Percentiles rank a stretch among this genome's conserved stretches.
These are phyloP conservation scores for Meloe dianella DNA, from an alignment of 2,888 invertebrate species.

Conservation along the genomic window DNA sequence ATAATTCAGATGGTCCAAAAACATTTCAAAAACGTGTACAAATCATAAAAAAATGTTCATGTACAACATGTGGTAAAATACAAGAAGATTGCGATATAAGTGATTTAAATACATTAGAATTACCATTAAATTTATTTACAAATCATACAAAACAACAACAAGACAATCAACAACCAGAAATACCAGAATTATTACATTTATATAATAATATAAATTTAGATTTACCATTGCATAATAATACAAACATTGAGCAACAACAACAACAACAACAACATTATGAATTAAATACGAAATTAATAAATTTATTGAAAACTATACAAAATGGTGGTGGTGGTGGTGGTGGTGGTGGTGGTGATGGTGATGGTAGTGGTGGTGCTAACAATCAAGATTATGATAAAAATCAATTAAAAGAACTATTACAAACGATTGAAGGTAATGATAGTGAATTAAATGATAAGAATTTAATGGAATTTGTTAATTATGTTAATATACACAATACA, in stretches of 20 bases:
- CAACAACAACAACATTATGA: constrained; percentile 29
- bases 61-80: constrained; percentile 66
- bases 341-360: not conserved
- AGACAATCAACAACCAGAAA: constrained; percentile 43
- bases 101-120: constrained; percentile 60
- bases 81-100: constrained; percentile 60
- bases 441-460: constrained; percentile 49
- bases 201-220: not conserved
- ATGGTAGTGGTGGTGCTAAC: constrained; percentile 33
- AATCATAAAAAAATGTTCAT: constrained; percentile 71
- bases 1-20: constrained; percentile 61
- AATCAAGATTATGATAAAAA: constrained; percentile 52
- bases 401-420: constrained; percentile 48
- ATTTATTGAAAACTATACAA: constrained; percentile 47
- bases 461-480: constrained; percentile 54
- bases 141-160: constrained; percentile 44
- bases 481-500: constrained; percentile 50
- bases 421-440: constrained; percentile 48
- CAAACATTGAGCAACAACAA: not conserved
- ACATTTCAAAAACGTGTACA: constrained; percentile 68
- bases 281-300: constrained; percentile 45
- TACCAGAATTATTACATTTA: constrained; percentile 50
- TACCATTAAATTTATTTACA: constrained; percentile 55
- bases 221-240: too few species aligned
- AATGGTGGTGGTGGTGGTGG: too few species aligned